Evolutionary conservation across 1,140 invertebrate species (phyloP).

Genomic region (Euwallacea fornicatus): DNA sequence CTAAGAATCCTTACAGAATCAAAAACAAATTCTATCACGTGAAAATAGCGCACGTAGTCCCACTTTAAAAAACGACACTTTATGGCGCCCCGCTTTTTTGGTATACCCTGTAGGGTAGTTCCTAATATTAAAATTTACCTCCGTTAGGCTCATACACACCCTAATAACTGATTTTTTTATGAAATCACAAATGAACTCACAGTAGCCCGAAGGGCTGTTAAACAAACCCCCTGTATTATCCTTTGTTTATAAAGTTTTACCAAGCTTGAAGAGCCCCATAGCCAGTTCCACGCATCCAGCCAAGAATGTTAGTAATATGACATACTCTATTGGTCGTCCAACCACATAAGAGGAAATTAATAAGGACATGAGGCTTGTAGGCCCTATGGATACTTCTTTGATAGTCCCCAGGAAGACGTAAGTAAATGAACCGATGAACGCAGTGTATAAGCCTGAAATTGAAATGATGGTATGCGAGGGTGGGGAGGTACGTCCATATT

Average conservation of each 20-base stretch:
- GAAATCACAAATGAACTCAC: too few species aligned
- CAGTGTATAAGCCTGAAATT: constrained; percentile 70
- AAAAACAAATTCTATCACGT: too few species aligned
- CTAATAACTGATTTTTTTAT: too few species aligned
- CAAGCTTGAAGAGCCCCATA: constrained; percentile 77
- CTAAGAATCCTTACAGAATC: too few species aligned
- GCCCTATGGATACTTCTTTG: constrained; percentile 80
- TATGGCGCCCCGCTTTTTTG: too few species aligned
- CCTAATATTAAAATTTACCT: too few species aligned
- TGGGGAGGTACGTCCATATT: not conserved
- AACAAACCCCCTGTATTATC: too few species aligned
- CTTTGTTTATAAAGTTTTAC: constrained; percentile 51
- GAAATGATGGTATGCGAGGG: not conserved
- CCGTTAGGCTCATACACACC: too few species aligned
- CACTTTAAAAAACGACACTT: too few species aligned
- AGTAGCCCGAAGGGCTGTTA: too few species aligned
- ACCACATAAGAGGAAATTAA: constrained; percentile 74
- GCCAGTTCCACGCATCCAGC: constrained; percentile 74
- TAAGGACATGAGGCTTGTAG: constrained; percentile 83
- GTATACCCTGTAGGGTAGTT: too few species aligned
- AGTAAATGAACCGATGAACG: constrained; percentile 85
- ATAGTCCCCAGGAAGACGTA: constrained; percentile 88
- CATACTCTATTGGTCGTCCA: constrained; percentile 71
- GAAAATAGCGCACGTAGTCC: too few species aligned
- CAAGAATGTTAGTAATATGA: constrained; percentile 77